These are phyloP conservation scores for Operophtera brumata DNA, from an alignment of 2,888 invertebrate genomes.

Conservation along the genomic window DNA sequence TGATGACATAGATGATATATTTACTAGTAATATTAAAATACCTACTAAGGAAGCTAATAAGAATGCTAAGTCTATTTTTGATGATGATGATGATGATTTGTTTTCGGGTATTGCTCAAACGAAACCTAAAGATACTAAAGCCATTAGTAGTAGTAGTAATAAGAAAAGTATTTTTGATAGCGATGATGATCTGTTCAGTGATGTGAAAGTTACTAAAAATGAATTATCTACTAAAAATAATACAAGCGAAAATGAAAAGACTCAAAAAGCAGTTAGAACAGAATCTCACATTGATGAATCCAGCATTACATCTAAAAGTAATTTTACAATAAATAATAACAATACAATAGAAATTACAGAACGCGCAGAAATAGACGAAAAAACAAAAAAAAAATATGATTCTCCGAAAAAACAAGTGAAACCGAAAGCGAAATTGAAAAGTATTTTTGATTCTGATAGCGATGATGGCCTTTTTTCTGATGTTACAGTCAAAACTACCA, in stretches of 20 bases:
- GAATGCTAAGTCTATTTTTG: constrained; percentile 54
- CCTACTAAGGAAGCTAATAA: constrained; percentile 40
- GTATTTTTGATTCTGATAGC: constrained; percentile 52
- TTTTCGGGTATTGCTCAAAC: constrained; percentile 54
- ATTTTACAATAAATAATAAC: constrained; percentile 11
- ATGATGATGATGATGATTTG: constrained; percentile 61
- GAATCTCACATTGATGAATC: constrained; percentile 3
- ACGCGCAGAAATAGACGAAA: constrained; percentile 12
- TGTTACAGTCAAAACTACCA: constrained; percentile 17
- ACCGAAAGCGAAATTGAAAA: constrained; percentile 29
- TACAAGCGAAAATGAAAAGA: constrained; percentile 13
- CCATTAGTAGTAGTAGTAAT: constrained; percentile 23
- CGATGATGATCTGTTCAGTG: constrained; percentile 50
- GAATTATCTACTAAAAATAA: constrained; percentile 11
- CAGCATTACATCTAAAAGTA: background rate
- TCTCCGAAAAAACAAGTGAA: constrained; percentile 7
- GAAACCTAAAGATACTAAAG: constrained; percentile 19
- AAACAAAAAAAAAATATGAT: constrained; percentile 12
- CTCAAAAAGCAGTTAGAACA: constrained; percentile 3
- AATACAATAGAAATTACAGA: background rate
- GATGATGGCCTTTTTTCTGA: constrained; percentile 52
- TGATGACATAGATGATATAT: constrained; percentile 74
- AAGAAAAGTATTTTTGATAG: constrained; percentile 54
- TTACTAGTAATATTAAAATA: constrained; percentile 54
- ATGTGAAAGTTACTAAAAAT: constrained; percentile 30